Base-by-base conservation (phyloP, 2,113 vertebrate species). In the Apteryx owenii region DNA sequence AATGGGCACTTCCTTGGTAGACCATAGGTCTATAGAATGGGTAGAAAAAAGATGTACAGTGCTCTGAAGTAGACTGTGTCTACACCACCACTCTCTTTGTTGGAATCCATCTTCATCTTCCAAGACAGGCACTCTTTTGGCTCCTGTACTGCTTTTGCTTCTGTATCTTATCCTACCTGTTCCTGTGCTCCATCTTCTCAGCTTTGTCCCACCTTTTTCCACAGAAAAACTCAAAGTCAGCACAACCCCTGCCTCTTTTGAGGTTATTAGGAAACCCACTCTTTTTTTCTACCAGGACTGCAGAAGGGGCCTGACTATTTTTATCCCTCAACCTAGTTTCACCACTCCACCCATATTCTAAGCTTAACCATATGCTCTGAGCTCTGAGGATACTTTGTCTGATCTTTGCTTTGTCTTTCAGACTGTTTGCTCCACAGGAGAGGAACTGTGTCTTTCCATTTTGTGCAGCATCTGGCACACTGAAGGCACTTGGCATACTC, bases 391-490 rank as follows among this genome's bases (percentile, higher is more conserved):
- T 4, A 10, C 58, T 82, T 79, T 21, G 15, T 68, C 16, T 62
- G 51, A 44, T 79, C 78, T 89, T 87, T 70, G 9, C 29, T 85
- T 79, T 95, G 50, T 42, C 64, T 91, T 78, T 94, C 54, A 73
- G 44, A 12, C 26, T 33, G 36, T 26, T 60, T 44, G 12, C 36
- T 85, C 89, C 64, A 46, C 31, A 54, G 78, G 7, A 84, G 21
- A 13, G 80, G 73, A 82, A 26, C 40, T 22, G 53, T 89, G 71
- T 53, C 44, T 95, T 87, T 78, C 66, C 50, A n/a, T n/a, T 88
- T 71, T 38, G 9, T 79, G 64, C 75, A 78, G 84, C 91, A 94
- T 81, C 87, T 95, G 89, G 85, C 79, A 93, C 77, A 53, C 18
- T 33, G 54, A 95, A 85, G 69, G 71, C 79, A 92, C 72, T 71